Percentiles rank a stretch among this genome's conserved stretches.
Conservation (phyloP, 2,888 invertebrate genomes). For the Troglohyphantes excavatus region DNA sequence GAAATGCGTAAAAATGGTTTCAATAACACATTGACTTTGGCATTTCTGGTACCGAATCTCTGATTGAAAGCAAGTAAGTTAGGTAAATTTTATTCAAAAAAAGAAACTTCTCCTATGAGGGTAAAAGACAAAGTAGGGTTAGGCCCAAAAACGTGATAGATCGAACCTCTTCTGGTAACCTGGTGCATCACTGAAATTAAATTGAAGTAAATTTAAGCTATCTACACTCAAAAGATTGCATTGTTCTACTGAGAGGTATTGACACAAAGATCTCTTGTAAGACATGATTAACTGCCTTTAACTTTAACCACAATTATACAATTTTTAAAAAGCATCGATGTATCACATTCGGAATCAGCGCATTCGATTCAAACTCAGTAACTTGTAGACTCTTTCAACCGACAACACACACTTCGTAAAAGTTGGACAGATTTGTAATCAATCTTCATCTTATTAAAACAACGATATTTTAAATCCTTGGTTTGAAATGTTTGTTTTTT, state of each 20-base stretch:
- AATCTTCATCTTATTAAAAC: neutral
- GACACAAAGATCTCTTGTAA: neutral
- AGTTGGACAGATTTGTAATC: neutral
- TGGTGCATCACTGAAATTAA: too few relatives aligned
- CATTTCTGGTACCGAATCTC: too few relatives aligned
- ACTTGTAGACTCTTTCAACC: neutral
- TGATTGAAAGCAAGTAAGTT: too few relatives aligned
- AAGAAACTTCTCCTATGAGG: too few relatives aligned
- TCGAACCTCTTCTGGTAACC: too few relatives aligned
- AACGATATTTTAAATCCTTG: conserved; percentile 1
- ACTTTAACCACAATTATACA: neutral
- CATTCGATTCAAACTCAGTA: neutral
- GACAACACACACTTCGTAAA: neutral
- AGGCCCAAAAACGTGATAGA: too few relatives aligned
- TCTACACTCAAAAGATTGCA: neutral
- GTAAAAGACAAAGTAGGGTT: too few relatives aligned
- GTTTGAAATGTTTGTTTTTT: neutral
- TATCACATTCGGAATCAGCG: neutral
- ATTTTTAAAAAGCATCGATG: neutral
- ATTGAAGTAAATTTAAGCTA: too few relatives aligned
- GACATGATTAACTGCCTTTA: neutral
- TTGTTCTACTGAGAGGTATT: too few relatives aligned
- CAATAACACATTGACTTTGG: neutral
- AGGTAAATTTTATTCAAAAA: too few relatives aligned
- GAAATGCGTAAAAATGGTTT: neutral